These are phyloP conservation scores for Cryptotermes secundus DNA, from an alignment of 1,140 invertebrate species.

Conservation along the genomic window DNA sequence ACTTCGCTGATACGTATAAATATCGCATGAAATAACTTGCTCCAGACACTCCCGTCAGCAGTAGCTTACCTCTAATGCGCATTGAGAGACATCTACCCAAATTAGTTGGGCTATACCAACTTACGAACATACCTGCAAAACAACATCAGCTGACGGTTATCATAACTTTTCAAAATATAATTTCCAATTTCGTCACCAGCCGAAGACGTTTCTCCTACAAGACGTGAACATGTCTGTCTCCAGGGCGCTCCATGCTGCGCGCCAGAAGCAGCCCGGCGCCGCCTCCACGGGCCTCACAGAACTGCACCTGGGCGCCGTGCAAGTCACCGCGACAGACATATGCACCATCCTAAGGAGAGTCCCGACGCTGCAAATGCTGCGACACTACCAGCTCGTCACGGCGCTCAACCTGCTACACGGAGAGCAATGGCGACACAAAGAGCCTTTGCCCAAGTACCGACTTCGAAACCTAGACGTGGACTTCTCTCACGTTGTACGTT, in stretches of 20 bases:
- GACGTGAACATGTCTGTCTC: too few relatives aligned
- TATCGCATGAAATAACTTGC: too few relatives aligned
- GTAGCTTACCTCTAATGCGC: too few relatives aligned
- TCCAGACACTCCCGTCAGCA: too few relatives aligned
- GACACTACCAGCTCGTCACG: conserved; percentile 42
- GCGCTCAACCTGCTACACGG: conserved; percentile 40
- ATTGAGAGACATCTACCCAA: neutral
- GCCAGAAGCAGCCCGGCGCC: neutral
- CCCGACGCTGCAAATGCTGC: conserved; percentile 38
- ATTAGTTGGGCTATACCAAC: neutral
- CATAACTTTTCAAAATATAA: too few relatives aligned
- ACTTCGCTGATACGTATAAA: too few relatives aligned
- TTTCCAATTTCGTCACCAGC: too few relatives aligned
- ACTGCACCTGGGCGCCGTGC: conserved; percentile 39
- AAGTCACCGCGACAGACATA: conserved; percentile 37
- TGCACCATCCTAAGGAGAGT: conserved; percentile 34
- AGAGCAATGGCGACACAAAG: conserved; percentile 37
- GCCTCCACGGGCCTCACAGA: conserved; percentile 32
- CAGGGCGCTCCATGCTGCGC: conserved; percentile 21
- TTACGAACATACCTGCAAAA: too few relatives aligned
- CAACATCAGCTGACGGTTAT: too few relatives aligned
- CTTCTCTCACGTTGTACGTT: conserved; percentile 44
- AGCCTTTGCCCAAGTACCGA: conserved; percentile 37
- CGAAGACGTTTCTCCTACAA: too few relatives aligned
- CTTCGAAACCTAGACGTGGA: conserved; percentile 43